A percentile compares a stretch with the other conserved stretches of the same genome.
phyloP scores from a whole-genome alignment of 2,797 vertebrate species.

The Enteromius unitaeniatus region DNA sequence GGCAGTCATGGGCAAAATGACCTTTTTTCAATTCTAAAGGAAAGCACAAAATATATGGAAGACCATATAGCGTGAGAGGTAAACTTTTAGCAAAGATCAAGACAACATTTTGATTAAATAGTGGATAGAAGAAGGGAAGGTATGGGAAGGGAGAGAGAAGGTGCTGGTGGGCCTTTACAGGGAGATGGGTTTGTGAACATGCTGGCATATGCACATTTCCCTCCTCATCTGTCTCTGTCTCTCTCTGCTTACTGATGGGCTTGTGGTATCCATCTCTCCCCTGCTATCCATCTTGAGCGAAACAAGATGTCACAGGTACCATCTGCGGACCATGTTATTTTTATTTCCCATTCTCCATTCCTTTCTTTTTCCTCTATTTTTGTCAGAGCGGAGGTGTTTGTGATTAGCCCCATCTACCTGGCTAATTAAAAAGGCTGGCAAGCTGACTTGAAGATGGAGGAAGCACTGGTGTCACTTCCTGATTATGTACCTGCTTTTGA shows the following conservation, averaged over 20 bases:
- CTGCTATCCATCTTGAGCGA: slow-evolving; percentile 52
- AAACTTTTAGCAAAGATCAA: slow-evolving; percentile 35
- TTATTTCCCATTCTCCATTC: slow-evolving; percentile 34
- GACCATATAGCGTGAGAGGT: background rate
- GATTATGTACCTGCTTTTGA: slow-evolving; percentile 40
- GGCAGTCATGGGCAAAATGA: slow-evolving; percentile 19
- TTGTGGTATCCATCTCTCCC: slow-evolving; percentile 43
- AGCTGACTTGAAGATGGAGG: slow-evolving; percentile 26
- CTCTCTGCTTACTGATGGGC: slow-evolving; percentile 49
- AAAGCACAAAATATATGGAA: slow-evolving; percentile 5
- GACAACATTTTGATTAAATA: slow-evolving; percentile 20
- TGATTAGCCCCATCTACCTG: slow-evolving; percentile 46
- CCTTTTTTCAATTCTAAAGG: background rate
- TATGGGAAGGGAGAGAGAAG: slow-evolving; percentile 17
- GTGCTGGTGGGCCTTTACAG: slow-evolving; percentile 19
- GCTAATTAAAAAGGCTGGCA: slow-evolving; percentile 50
- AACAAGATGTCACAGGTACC: slow-evolving; percentile 48
- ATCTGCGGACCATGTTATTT: slow-evolving; percentile 55
- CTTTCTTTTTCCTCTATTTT: slow-evolving; percentile 35
- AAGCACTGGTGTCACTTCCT: slow-evolving; percentile 36
- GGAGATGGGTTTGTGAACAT: slow-evolving; percentile 30
- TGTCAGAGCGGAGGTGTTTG: slow-evolving; percentile 28
- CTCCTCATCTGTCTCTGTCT: slow-evolving; percentile 49
- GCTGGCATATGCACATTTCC: slow-evolving; percentile 47
- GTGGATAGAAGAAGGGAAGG: background rate